Evolutionary conservation across 2,888 invertebrate genomes (phyloP).

Genomic region (Lamproptera curius): DNA sequence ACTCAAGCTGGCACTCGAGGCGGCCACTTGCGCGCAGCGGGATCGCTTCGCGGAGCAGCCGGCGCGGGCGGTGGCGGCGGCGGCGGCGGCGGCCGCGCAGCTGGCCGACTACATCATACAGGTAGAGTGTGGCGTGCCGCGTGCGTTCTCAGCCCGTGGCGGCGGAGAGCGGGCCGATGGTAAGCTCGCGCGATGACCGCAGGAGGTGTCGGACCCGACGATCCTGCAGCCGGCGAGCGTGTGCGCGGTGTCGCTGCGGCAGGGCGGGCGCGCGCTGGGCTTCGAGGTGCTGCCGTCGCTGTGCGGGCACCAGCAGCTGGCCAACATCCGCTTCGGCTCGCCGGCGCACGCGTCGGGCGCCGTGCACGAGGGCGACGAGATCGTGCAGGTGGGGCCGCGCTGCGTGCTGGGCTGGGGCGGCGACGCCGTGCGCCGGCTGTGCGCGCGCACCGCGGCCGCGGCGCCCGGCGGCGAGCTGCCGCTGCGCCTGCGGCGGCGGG

Average conservation of each 20-base stretch:
- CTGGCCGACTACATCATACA: constrained; percentile 92
- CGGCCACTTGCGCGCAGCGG: constrained; percentile 93
- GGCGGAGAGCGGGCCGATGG: no score
- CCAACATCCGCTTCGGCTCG: constrained; percentile 93
- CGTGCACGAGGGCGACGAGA: constrained; percentile 97
- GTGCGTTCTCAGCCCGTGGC: neutral
- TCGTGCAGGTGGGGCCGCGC: constrained; percentile 82
- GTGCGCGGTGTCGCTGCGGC: constrained; percentile 91
- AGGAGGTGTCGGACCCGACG: constrained; percentile 92
- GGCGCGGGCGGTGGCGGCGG: constrained; percentile 84
- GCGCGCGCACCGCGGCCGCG: constrained; percentile 31
- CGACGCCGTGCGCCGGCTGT: constrained; percentile 37
- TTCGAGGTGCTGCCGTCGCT: constrained; percentile 93
- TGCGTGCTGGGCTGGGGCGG: constrained; percentile 62
- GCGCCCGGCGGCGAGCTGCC: constrained; percentile 30
- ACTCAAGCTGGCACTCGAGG: constrained; percentile 88
- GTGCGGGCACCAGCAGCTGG: constrained; percentile 87
- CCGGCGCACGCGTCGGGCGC: constrained; percentile 95
- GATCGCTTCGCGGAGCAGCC: constrained; percentile 94
- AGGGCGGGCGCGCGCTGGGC: constrained; percentile 92
- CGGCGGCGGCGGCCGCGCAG: constrained; percentile 85
- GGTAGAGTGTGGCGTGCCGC: constrained; percentile 63
- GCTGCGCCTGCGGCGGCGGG: constrained; percentile 39
- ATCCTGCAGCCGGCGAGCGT: constrained; percentile 94
- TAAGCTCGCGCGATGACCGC: constrained; percentile 20